These are phyloP conservation scores for Meloe dianella DNA, from an alignment of 2,888 invertebrate genomes.

Conservation along the genomic window DNA sequence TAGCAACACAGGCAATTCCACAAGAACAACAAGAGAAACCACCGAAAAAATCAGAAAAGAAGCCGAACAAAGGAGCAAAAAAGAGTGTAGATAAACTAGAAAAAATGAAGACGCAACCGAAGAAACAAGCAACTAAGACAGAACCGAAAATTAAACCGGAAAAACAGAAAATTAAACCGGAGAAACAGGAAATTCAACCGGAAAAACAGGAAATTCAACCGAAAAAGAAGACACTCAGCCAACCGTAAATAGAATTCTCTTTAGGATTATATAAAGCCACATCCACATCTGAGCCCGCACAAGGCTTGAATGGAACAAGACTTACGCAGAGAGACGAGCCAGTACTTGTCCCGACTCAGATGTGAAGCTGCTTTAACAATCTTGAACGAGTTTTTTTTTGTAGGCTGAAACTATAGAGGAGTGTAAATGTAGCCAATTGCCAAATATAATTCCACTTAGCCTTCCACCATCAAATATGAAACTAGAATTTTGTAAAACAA, in stretches of 20 bases:
- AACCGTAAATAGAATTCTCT: too few relatives aligned
- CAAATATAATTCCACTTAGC: not conserved
- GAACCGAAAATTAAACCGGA: not conserved
- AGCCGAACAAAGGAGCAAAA: too few relatives aligned
- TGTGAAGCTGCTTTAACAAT: too few relatives aligned
- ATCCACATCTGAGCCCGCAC: too few relatives aligned
- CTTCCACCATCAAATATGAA: not conserved
- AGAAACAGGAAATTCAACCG: not conserved
- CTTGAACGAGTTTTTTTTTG: not conserved
- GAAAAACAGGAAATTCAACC: not conserved
- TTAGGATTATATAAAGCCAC: too few relatives aligned
- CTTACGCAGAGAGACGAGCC: too few relatives aligned
- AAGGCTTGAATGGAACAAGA: too few relatives aligned
- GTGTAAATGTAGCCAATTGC: not conserved
- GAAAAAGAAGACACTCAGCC: conserved; percentile 2
- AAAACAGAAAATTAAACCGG: not conserved
- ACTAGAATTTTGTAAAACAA: not conserved
- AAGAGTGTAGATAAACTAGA: conserved; percentile 34
- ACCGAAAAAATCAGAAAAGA: too few relatives aligned
- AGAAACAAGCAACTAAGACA: not conserved
- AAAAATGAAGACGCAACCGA: not conserved
- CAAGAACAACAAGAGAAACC: too few relatives aligned
- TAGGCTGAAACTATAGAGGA: not conserved
- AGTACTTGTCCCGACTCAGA: too few relatives aligned
- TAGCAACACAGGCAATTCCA: too few relatives aligned